Conservation (phyloP, 2,113 vertebrate genomes). For the Thunnus thynnus region DNA sequence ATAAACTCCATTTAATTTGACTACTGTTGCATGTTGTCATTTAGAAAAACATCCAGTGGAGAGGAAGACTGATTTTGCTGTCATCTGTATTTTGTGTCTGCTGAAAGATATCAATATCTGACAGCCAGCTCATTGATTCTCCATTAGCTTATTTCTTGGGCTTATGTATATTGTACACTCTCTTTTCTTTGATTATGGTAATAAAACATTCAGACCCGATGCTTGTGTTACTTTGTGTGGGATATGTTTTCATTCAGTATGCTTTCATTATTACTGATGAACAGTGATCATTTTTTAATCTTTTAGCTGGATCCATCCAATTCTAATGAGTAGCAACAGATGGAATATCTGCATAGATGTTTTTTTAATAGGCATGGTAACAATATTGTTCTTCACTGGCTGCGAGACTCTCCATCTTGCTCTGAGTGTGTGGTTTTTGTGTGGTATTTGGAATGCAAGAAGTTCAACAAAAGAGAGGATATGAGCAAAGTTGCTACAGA, state of each 20-base stretch:
- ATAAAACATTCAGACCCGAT: constrained; percentile 66
- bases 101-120: constrained; percentile 72
- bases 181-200: constrained; percentile 61
- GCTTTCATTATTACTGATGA: constrained; percentile 70
- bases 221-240: constrained; percentile 50
- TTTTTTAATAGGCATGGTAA: constrained; percentile 65
- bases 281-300: constrained; percentile 74
- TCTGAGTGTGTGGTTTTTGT: constrained; percentile 10
- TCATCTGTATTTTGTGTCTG: constrained; percentile 59
- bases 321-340: constrained; percentile 72
- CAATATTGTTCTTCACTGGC: constrained; percentile 52
- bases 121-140: constrained; percentile 72
- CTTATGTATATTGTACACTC: constrained; percentile 42
- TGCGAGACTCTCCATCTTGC: constrained; percentile 36
- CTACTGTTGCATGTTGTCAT: constrained; percentile 30
- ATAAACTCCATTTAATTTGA: constrained; percentile 57
- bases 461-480: not conserved
- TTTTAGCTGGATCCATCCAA: constrained; percentile 56
- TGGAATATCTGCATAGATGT: constrained; percentile 65
- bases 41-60: constrained; percentile 29
- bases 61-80: constrained; percentile 64
- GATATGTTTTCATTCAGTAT: constrained; percentile 49
- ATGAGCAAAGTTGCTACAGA: not conserved
- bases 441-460: constrained; percentile 14
- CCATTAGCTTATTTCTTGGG: constrained; percentile 61